Evolutionary conservation across 2,888 invertebrate genomes (phyloP), one percentile per base, ranked within the genome.

Genomic region (Malthinus flaveolus): DNA sequence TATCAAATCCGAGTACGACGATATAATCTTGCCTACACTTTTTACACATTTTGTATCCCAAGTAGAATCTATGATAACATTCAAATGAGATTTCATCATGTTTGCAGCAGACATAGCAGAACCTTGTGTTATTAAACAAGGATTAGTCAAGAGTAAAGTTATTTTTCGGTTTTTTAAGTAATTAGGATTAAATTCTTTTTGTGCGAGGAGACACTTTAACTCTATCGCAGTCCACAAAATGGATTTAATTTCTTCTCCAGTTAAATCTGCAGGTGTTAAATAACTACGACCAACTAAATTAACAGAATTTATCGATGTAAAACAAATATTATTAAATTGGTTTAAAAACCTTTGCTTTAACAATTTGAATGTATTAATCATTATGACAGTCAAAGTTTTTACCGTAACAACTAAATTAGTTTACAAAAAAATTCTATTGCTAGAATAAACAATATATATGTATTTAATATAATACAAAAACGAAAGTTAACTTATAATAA

Each of bases 191-290:
- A 13, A 12, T 10, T 9, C n/a, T 7, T 56, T 46, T 11, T 48
- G 11, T 34, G n/a, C 37, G 33, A 9, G 11, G 9, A 61, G 10
- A 11, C 48, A 15, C 12, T 56, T 56, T 11, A 64, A 49, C 37
- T 64, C 64, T 3, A 60, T 37, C 9, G 62, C 64, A 31, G 64
- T 64, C 64, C 64, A 64, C 23, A 64, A 36, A 32, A 64, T 13
- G 1, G 64, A 62, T 60, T 64, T 62, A 32, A 62, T 49, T 51
- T 64, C 64, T 12, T 35, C 7, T 7, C 44, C 8, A 7, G 52
- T 37, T 8, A 64, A 53, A 56, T 50, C 50, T 32, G 10, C 35
- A 9, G 64, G 57, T 9, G 11, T 15, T 4, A 60, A 31, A 35
- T 34, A 62, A 53, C 58, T 54, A 33, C 62, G 50, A 13, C 56